Evolutionary conservation across 2,888 invertebrate genomes (phyloP), one percentile per base, ranked within the genome.

Genomic region (Plagodis pulveraria): DNA sequence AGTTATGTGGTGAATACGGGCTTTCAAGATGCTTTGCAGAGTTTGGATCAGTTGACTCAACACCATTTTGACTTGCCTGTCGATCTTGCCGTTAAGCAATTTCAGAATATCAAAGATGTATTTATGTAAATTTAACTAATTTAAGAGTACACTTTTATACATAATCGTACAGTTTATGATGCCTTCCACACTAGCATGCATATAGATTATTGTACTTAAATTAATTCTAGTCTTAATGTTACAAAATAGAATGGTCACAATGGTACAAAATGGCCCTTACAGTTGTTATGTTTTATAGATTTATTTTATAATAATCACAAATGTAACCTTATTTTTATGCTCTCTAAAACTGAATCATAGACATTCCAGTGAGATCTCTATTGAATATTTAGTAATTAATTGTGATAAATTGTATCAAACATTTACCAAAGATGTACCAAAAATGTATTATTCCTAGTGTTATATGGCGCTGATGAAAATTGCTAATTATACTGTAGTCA

Each of bases 101-200:
- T 99, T 83, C 97, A 98, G 83, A 99, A 99, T 93, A 99, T 99
- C 85, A 98, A 97, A 93, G 99, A 99, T 93, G 98, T 98, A 69
- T 98, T 98, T 87, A 95, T 94, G 93, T 97, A 95, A 74, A 71
- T 73, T 60, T 7, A 61, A 70, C 58, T 74, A 69, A 73, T 71
- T 66, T 83, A 84, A 84, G 83, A 76, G 76, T 80, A 81, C 73
- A 77, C 76, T 83, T 83, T 81, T 83, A 78, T 84, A 85, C 76
- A 77, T 80, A 78, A 78, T 81, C 78, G 78, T 72, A 68, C 67
- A 62, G 60, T 71, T 65, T 73, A 75, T 65, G 74, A 82, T 76
- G 83, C 82, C 82, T 84, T 81, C 81, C 79, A 80, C 65, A 56
- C 69, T 76, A 76, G 69, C 64, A 68, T 76, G 73, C 71, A 72